Percentiles rank a stretch among this genome's conserved stretches.
These are phyloP conservation scores for Micrasema longulum DNA, from an alignment of 1,140 invertebrate genomes.

Conservation along the genomic window DNA sequence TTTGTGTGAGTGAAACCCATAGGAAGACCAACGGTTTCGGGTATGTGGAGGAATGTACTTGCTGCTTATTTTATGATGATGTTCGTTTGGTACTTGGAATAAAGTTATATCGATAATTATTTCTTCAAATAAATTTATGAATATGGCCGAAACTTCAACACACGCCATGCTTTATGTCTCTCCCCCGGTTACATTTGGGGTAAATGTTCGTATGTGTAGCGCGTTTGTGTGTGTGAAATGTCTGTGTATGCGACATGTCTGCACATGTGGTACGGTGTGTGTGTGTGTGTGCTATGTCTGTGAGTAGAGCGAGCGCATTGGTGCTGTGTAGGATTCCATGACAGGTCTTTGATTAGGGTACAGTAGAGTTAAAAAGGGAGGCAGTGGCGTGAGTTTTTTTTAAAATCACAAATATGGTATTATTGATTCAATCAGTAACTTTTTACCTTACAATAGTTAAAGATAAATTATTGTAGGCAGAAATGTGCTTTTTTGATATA, in stretches of 20 bases:
- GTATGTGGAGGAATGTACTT: too few relatives aligned
- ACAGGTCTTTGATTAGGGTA: conserved; percentile 52
- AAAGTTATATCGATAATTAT: too few relatives aligned
- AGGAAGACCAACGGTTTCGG: too few relatives aligned
- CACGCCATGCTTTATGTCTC: background rate
- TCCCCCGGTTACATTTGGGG: background rate
- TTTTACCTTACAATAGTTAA: too few relatives aligned
- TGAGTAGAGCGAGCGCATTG: conserved; percentile 42
- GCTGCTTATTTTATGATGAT: too few relatives aligned
- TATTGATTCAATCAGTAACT: too few relatives aligned
- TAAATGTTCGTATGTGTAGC: background rate
- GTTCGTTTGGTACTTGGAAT: too few relatives aligned
- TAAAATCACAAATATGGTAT: too few relatives aligned
- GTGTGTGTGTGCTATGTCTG: conserved; percentile 9
- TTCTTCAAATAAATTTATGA: too few relatives aligned
- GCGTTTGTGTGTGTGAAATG: background rate
- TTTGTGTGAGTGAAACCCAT: too few relatives aligned
- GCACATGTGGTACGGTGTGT: background rate
- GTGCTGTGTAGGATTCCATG: conserved; percentile 31
- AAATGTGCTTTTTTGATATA: too few relatives aligned
- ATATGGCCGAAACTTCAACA: conserved; percentile 7
- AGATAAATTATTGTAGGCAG: too few relatives aligned
- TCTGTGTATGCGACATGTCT: background rate
- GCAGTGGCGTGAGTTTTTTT: conserved; percentile 24
- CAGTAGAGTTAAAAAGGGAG: conserved; percentile 28